Base-by-base conservation (phyloP, 2,888 invertebrate species). In the Gymnosoma rotundatum region DNA sequence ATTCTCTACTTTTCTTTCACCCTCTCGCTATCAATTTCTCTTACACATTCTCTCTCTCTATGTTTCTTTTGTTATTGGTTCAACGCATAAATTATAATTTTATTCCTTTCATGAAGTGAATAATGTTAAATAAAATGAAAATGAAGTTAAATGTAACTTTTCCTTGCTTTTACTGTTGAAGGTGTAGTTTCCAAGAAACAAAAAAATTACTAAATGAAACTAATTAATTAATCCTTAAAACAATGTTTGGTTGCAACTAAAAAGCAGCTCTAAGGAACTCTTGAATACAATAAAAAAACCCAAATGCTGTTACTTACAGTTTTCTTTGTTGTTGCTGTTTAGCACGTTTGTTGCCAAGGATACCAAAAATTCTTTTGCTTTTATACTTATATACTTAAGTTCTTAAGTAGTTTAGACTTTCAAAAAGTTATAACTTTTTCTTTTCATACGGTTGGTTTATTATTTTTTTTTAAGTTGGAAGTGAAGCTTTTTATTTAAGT, bases 301-400 rank as follows among this genome's bases (percentile, higher is more conserved):
- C 25, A 32, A 54, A n/a, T 38, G n/a, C 6, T 52, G 36, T 50
- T 50, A 3, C 38, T 52, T 18, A 8, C 52, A 25, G 18, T 54
- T 74, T 64, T 18, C 64, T 64, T 54, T 64, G 45, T 64, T 74
- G 45, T 45, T 6, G 18, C 25, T 58, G 48, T 42, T 50, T 54
- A 58, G 45, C 63, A 50, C 10, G 18, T 20, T 60, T 52, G 50
- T 74, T 74, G 63, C 18, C 54, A 54, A 32, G 61, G 54, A 45
- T 20, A 56, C 45, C 3, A 18, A 25, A 52, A 73, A 73, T 4
- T 42, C 7, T 42, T 42, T 10, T 12, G 42, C 12, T 42, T 10
- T 12, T 42, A 2, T 12, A 12, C 2, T 42, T 12, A 1, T 8
- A 7, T 38, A 7, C 5, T 9, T 38, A 6, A 8, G 9, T 42